Conservation (phyloP, 1,140 invertebrate genomes). For the Aphis craccivora region DNA sequence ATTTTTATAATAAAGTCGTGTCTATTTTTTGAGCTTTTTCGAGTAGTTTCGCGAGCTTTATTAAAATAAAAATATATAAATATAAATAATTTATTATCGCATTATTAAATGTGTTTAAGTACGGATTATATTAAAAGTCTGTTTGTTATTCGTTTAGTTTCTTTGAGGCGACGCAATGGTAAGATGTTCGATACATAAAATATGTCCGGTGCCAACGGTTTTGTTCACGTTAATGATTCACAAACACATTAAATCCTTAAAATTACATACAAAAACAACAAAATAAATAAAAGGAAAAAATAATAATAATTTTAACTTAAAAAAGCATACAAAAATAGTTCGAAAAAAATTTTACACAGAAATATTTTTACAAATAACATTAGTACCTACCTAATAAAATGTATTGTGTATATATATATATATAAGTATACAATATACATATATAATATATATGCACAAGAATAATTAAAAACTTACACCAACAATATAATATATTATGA, state of each 20-base stretch:
- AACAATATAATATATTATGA: constrained; percentile 38
- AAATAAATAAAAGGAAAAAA: constrained; percentile 6
- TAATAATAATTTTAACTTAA: constrained; percentile 44
- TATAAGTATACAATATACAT: too few relatives aligned
- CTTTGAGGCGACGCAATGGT: background rate
- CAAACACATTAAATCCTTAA: constrained; percentile 36
- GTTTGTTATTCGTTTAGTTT: background rate
- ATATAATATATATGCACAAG: background rate
- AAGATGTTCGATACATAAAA: constrained; percentile 27
- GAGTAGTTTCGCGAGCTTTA: constrained; percentile 35
- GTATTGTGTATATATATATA: constrained; percentile 16
- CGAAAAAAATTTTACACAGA: constrained; percentile 36
- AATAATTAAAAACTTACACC: constrained; percentile 51
- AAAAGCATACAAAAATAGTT: constrained; percentile 54
- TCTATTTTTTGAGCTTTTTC: constrained; percentile 41
- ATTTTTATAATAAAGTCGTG: background rate
- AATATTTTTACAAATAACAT: constrained; percentile 29
- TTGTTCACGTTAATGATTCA: background rate
- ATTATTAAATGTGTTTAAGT: constrained; percentile 28
- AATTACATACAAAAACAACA: constrained; percentile 37
- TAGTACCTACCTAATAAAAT: background rate
- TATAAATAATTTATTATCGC: constrained; percentile 1
- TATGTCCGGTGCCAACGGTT: background rate
- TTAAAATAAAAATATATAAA: constrained; percentile 42
- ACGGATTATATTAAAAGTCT: constrained; percentile 19